Conservation (phyloP, 2,797 vertebrate species). For the Acanthiza pusilla region DNA sequence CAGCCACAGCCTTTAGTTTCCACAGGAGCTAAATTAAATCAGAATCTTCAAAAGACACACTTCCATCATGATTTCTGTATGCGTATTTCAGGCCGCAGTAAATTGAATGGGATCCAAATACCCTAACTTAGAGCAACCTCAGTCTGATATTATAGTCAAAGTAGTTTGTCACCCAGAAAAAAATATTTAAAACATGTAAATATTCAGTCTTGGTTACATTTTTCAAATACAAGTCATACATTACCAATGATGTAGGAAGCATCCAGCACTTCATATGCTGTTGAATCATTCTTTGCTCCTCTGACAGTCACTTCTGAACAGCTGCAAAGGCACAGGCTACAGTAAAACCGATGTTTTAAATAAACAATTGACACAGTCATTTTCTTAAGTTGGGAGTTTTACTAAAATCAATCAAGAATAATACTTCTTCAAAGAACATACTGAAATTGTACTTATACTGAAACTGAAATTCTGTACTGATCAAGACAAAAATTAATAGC, state of each 20-base stretch:
- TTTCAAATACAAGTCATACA: background rate
- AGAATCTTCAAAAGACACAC: background rate
- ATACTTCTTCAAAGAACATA: background rate
- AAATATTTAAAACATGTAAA: background rate
- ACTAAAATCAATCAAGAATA: background rate
- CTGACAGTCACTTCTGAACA: background rate
- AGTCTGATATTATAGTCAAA: background rate
- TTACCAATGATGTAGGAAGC: background rate
- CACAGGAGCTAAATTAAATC: background rate
- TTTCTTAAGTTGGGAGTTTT: background rate
- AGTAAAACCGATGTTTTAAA: background rate
- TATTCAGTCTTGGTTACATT: background rate
- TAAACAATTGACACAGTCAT: background rate
- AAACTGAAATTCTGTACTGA: background rate
- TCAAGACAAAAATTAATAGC: background rate
- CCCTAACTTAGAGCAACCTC: background rate
- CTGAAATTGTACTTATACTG: background rate
- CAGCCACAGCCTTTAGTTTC: background rate
- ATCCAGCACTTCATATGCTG: background rate
- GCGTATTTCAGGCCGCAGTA: background rate
- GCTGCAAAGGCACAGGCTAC: background rate
- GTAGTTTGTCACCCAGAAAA: background rate
- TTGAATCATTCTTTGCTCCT: background rate
- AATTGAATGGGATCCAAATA: background rate
- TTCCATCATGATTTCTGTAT: background rate